phyloP scores from a whole-genome alignment of 1,140 invertebrate species.

The Telenomus remus region DNA sequence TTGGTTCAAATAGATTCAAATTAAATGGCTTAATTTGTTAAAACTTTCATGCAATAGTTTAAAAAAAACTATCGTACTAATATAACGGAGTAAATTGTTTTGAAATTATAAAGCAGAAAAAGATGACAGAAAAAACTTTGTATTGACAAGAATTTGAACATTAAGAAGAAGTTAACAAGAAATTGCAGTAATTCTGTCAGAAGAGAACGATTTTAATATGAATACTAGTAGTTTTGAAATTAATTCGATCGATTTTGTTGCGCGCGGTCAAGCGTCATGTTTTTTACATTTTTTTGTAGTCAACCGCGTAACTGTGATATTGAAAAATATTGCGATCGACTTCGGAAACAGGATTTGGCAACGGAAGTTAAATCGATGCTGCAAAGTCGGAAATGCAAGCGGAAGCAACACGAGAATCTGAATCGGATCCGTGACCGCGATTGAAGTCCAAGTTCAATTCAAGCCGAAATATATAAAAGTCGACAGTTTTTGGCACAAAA shows the following conservation, averaged over 20 bases:
- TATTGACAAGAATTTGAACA: neutral
- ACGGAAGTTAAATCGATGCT: conserved; percentile 58
- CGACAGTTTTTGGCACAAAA: conserved; percentile 42
- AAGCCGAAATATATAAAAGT: conserved; percentile 36
- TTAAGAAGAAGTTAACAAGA: neutral
- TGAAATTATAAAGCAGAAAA: neutral
- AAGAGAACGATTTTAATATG: neutral
- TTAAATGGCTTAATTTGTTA: too few species aligned
- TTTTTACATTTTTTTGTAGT: conserved; percentile 48
- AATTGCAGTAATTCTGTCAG: conserved; percentile 5
- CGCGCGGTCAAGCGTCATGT: conserved; percentile 38
- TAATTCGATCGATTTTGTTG: conserved; percentile 30
- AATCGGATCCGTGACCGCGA: conserved; percentile 56
- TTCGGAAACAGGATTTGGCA: conserved; percentile 58
- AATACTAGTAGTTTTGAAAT: conserved; percentile 3
- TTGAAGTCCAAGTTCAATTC: conserved; percentile 54
- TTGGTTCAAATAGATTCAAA: too few species aligned
- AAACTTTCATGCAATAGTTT: too few species aligned
- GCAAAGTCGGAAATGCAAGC: conserved; percentile 51
- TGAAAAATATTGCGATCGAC: conserved; percentile 58
- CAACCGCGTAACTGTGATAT: conserved; percentile 49
- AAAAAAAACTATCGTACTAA: too few species aligned
- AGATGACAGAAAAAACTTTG: neutral
- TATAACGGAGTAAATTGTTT: too few species aligned
- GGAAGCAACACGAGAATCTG: conserved; percentile 54